Evolutionary conservation across 1,140 invertebrate genomes (phyloP).

Genomic region (Brachionus angularis): DNA sequence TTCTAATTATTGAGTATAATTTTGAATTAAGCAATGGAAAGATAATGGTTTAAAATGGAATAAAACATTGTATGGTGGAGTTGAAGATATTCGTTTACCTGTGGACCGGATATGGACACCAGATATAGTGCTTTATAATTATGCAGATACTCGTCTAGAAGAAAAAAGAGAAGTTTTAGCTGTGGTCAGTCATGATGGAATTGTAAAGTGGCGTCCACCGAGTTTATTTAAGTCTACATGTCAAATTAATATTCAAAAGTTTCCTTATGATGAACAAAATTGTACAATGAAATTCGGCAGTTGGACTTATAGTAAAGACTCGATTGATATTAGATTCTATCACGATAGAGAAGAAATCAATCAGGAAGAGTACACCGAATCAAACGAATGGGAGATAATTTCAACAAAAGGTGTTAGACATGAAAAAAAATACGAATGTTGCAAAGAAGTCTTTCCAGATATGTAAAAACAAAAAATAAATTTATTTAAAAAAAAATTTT

Average conservation of each 20-base stretch:
- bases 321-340: slow-evolving; percentile 53
- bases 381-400: slow-evolving; percentile 58
- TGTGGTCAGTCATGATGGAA: slow-evolving; percentile 72
- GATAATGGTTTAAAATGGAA: slow-evolving; percentile 41
- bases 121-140: slow-evolving; percentile 19
- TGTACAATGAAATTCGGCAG: slow-evolving; percentile 57
- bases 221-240: slow-evolving; percentile 98
- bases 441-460: slow-evolving; percentile 56
- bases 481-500: not conserved
- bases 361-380: slow-evolving; percentile 53
- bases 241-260: slow-evolving; percentile 67
- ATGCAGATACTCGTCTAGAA: slow-evolving; percentile 53
- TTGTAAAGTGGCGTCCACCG: slow-evolving; percentile 92
- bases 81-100: slow-evolving; percentile 37
- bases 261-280: slow-evolving; percentile 57
- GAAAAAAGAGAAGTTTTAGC: slow-evolving; percentile 56
- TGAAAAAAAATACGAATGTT: slow-evolving; percentile 55
- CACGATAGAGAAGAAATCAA: slow-evolving; percentile 50
- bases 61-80: slow-evolving; percentile 8
- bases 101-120: slow-evolving; percentile 39
- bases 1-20: no score
- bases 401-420: slow-evolving; percentile 8
- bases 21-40: slow-evolving; percentile 44
- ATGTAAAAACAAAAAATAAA: no score
- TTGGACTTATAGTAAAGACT: slow-evolving; percentile 57